Percentiles rank a stretch among this genome's conserved stretches.
phyloP scores from a whole-genome alignment of 2,113 vertebrate genomes.

The Anolis sagrei region DNA sequence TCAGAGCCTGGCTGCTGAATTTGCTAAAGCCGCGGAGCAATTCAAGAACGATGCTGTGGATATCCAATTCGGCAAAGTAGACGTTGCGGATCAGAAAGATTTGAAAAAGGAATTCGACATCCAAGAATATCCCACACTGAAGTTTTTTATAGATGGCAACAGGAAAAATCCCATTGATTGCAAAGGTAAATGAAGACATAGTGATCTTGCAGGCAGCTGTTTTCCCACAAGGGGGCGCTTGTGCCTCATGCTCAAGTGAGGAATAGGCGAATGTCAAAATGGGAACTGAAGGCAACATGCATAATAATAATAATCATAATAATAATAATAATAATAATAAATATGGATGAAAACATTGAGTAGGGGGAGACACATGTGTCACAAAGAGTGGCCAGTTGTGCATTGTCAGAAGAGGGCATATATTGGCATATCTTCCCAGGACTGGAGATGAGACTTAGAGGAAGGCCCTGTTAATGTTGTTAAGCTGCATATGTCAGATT shows the following conservation, averaged over 20 bases:
- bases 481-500: too few species aligned
- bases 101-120: constrained; percentile 82
- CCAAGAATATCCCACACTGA: constrained; percentile 75
- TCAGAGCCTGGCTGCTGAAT: constrained; percentile 76
- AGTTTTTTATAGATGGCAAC: constrained; percentile 86
- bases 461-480: too few species aligned
- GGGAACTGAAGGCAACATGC: not conserved
- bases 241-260: constrained; percentile 20
- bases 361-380: not conserved
- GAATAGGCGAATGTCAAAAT: not conserved
- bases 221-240: constrained; percentile 66
- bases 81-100: constrained; percentile 81
- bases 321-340: not conserved
- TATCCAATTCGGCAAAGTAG: constrained; percentile 83
- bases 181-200: constrained; percentile 76
- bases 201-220: not conserved
- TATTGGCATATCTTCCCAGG: too few species aligned
- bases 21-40: constrained; percentile 80
- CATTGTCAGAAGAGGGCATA: not conserved
- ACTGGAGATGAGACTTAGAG: too few species aligned
- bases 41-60: constrained; percentile 80
- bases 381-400: not conserved
- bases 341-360: not conserved
- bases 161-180: constrained; percentile 82
- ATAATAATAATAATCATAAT: not conserved